Evolutionary conservation across 1,140 invertebrate species (phyloP), one percentile per base, ranked within the genome.

Genomic region (Drosophila ironensis): DNA sequence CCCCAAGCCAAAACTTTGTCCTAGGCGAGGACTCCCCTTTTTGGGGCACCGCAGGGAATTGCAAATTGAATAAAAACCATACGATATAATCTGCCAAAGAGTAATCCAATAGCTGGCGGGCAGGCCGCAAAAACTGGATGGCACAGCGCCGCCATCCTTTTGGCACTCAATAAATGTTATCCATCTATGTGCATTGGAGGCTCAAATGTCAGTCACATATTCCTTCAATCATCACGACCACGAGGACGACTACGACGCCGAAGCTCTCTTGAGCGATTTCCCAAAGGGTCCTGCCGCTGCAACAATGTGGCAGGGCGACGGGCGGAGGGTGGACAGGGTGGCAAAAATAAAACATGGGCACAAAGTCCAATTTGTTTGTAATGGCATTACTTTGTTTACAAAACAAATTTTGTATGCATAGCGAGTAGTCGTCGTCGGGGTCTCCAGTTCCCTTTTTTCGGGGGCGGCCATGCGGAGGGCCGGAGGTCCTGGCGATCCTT

Each of bases 281-380:
- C 78, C 78, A 37, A 54, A 41, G 63, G 66, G 38, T 51, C 46
- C 8, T 2, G 5, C 12, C 38, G 40, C 16, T 59, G 53, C 72
- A 68, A 57, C 52, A 46, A 40, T 47, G 66, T 45, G 11, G 20
- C 14, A 44, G 54, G 72, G 35, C 14, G 33, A 46, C 19, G 46
- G 17, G 38, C 40, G 45, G 38, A 45, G 30, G 30, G n/a, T 33
- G 30, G 30, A 33, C n/a, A n/a, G n/a, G n/a, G n/a, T n/a, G n/a
- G n/a, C n/a, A n/a, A n/a, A n/a, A 33, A 71, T 51, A 69, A 71
- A 86, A 56, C 70, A 80, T 74, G 66, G 60, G 80, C 56, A 80
- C 81, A 80, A 86, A 80, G 80, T 86, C 80, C 80, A 86, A 86
- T 86, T 86, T 86, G 71, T 86, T 86, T 86, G 80, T 86, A 86